Base-by-base conservation (phyloP, 2,888 invertebrate genomes). In the Ramazzottius varieornatus region DNA sequence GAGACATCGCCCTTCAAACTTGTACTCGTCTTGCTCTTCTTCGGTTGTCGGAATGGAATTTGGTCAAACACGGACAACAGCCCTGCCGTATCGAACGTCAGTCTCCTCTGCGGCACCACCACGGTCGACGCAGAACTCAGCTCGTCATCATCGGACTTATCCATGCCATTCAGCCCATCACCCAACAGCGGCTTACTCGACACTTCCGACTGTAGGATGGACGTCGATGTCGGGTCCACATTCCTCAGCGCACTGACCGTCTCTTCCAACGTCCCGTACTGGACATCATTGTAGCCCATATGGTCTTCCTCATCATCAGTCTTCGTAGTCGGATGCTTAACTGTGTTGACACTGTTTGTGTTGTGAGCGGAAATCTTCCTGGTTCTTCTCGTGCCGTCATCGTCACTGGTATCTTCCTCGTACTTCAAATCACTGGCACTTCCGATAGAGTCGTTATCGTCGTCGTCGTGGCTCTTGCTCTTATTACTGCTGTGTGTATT, bases 341-440 rank as follows among this genome's bases (percentile, higher is more conserved):
- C 40, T 8, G 40, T 40, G 40, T 40, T 8, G 40, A 40, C 40
- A 20, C 20, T 8, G 40, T 13, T 20, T 13, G 54, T 54, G 54
- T n/a, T 4, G 4, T 29, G 20, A 29, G 16, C 70, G 1, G 72
- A 71, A 66, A 71, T 70, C 8, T 79, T 77, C n/a, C n/a, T n/a
- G n/a, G n/a, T n/a, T n/a, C n/a, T n/a, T n/a, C n/a, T n/a, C n/a
- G n/a, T n/a, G n/a, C n/a, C n/a, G 66, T 78, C 79, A 66, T 79
- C 70, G 34, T 72, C 80, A 33, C 76, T 72, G 34, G 73, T 73
- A 65, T 80, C 79, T 66, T 80, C 79, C 67, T 80, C 77, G 2
- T 81, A 81, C 64, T 82, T 80, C 65, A 84, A 75, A 75, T 85
- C 85, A 70, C 83, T 83, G 0, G 84, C 84, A 0, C 84, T 84